Evolutionary conservation across 2,113 vertebrate genomes (phyloP), one percentile per base, ranked within the genome.

Genomic region (Oxyura jamaicensis): DNA sequence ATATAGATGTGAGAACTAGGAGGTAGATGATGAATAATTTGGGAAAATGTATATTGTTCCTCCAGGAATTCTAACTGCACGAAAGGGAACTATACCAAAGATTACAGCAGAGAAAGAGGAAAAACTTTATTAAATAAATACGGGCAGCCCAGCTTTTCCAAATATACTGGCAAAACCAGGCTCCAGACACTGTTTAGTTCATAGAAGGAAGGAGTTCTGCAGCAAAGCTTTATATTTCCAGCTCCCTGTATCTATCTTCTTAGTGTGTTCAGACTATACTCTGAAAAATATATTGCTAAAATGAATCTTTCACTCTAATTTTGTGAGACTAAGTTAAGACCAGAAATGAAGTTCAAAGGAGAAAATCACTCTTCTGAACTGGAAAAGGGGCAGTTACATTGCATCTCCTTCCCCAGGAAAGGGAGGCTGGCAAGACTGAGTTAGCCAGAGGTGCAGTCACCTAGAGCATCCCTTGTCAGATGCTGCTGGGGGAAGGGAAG

Each of bases 21-120:
- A 75, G 55, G 42, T 68, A 79, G 73, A 56, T 94, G 74, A 81
- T 85, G 88, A 78, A 87, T 88, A 90, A 91, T 94, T 96, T 93
- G 86, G 66, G 90, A 65, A 95, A 91, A 91, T 72, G 48, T 68
- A 81, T 53, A 95, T 69, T 76, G 48, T 83, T 52, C 55, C 93
- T 93, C 31, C 39, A 93, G 85, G 95, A 78, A 44, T 84, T 26
- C 13, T 89, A 50, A 92, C 63, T 81, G 53, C 35, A 53, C 26
- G 4, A 86, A 36, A 46, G 65, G 91, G 62, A 86, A 8, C 48
- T 15, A 22, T 74, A 72, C 19, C 5, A 5, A 86, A 73, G 68
- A 83, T 65, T 81, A 53, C 67, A 83, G 46, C 22, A 46, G 56
- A 83, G 44, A 35, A 66, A 55, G 53, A 86, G 28, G 67, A 88